These are phyloP conservation scores for Acanthosoma haemorrhoidale DNA, from an alignment of 2,888 invertebrate genomes.

Conservation along the genomic window DNA sequence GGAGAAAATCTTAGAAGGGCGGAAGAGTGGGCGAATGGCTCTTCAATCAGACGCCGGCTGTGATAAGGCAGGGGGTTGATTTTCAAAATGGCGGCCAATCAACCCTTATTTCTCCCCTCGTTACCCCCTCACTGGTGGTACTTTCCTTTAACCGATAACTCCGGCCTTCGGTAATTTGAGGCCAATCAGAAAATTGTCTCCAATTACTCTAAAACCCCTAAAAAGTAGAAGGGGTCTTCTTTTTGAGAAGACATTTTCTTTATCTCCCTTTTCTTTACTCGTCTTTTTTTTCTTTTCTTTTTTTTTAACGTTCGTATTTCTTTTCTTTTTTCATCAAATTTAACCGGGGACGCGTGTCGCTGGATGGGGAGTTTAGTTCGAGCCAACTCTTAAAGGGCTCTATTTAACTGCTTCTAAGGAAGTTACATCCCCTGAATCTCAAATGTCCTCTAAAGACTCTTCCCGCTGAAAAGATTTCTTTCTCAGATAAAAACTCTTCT, in stretches of 20 bases:
- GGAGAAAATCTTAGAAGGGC: neutral
- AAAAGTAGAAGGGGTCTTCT: neutral
- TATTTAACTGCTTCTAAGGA: neutral
- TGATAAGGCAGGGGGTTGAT: neutral
- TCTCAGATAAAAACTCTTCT: no score
- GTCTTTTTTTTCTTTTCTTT: neutral
- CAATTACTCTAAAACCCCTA: slow-evolving; percentile 23
- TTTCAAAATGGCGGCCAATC: slow-evolving; percentile 22
- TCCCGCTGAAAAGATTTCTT: neutral
- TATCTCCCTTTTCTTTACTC: neutral
- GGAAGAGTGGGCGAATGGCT: slow-evolving; percentile 1
- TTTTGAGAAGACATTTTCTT: neutral
- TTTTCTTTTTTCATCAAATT: slow-evolving; percentile 4
- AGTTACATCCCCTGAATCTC: neutral
- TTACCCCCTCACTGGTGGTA: neutral
- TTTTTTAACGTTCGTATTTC: neutral
- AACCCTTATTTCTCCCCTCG: neutral
- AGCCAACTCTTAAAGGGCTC: neutral
- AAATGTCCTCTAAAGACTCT: neutral
- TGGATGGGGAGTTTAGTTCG: neutral
- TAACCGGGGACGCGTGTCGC: slow-evolving; percentile 4
- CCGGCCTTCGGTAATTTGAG: slow-evolving; percentile 25
- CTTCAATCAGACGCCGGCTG: slow-evolving; percentile 14
- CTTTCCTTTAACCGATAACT: slow-evolving; percentile 1
- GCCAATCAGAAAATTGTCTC: slow-evolving; percentile 22